A percentile compares a stretch with the other conserved stretches of the same genome.
Conservation (phyloP, 1,140 invertebrate genomes). For the Copidosoma floridanum region DNA sequence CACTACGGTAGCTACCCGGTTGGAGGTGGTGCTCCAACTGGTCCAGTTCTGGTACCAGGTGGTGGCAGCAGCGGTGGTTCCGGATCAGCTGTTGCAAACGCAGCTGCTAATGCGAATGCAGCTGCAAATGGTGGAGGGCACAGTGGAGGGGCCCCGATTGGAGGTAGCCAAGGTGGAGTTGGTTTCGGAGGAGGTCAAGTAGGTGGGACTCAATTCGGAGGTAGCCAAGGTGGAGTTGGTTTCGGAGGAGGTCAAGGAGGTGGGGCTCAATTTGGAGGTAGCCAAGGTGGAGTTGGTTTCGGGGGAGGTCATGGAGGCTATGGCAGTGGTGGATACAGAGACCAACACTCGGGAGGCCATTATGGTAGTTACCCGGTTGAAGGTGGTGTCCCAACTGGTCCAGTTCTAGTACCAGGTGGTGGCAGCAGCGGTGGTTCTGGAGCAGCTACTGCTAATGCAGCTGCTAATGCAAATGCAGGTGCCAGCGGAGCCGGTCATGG, state of each 20-base stretch:
- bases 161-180: neutral
- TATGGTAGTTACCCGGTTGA: neutral
- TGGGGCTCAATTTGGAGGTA: neutral
- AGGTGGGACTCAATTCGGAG: neutral
- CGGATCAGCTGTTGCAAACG: conserved; percentile 4
- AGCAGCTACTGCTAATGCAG: conserved; percentile 16
- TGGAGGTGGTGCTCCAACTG: conserved; percentile 2
- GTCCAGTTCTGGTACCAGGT: neutral
- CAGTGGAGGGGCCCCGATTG: neutral
- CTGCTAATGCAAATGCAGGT: conserved; percentile 30
- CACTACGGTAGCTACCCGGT: conserved; percentile 9
- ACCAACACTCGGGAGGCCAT: neutral
- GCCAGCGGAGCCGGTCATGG: too few species aligned
- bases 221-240: conserved; percentile 4
- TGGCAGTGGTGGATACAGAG: neutral
- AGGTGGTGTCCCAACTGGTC: conserved; percentile 9
- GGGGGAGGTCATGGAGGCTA: neutral
- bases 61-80: neutral
- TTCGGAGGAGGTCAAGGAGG: conserved; percentile 9
- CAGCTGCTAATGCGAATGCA: conserved; percentile 3
- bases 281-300: neutral
- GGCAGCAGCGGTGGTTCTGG: conserved; percentile 18
- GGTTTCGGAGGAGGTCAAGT: conserved; percentile 1
- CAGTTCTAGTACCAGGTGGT: neutral
- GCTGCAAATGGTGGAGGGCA: neutral